phyloP scores from a whole-genome alignment of 2,797 vertebrate genomes.

The Heteromormyrus szaboi region DNA sequence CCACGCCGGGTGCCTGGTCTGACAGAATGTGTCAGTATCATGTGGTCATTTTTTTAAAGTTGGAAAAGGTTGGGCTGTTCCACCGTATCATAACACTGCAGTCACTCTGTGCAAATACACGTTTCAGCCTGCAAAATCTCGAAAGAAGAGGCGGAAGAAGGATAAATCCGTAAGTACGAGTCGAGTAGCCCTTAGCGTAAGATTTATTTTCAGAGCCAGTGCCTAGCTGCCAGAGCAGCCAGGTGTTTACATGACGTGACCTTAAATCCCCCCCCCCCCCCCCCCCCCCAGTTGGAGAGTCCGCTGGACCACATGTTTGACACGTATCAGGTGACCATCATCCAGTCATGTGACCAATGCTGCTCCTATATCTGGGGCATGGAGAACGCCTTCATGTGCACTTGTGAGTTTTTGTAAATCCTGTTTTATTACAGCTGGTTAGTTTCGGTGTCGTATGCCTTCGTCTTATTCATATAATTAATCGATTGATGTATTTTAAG shows the following conservation, averaged over 20 bases:
- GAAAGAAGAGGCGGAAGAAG: constrained; percentile 91
- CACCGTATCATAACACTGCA: not conserved
- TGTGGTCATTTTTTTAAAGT: not conserved
- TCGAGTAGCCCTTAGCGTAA: not conserved
- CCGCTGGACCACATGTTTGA: constrained; percentile 80
- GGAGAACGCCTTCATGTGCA: constrained; percentile 95
- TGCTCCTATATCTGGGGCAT: constrained; percentile 93
- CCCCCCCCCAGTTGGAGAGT: constrained; percentile 70
- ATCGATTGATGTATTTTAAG: constrained; percentile 47
- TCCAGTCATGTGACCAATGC: constrained; percentile 94
- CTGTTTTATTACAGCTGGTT: not conserved
- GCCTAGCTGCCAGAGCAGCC: not conserved
- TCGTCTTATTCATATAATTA: not conserved
- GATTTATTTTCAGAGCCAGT: not conserved
- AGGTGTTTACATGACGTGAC: not conserved
- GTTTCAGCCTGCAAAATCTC: constrained; percentile 75
- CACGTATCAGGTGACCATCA: constrained; percentile 91
- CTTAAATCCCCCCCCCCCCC: not conserved
- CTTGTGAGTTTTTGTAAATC: constrained; percentile 65
- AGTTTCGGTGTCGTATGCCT: not conserved
- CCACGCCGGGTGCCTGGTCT: not conserved
- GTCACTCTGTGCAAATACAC: not conserved
- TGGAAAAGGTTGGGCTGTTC: not conserved
- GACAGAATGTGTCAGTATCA: not conserved
- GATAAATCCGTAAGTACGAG: constrained; percentile 76